These are phyloP conservation scores for Cremastinae sp. DNA, from an alignment of 2,888 invertebrate genomes.

Conservation along the genomic window DNA sequence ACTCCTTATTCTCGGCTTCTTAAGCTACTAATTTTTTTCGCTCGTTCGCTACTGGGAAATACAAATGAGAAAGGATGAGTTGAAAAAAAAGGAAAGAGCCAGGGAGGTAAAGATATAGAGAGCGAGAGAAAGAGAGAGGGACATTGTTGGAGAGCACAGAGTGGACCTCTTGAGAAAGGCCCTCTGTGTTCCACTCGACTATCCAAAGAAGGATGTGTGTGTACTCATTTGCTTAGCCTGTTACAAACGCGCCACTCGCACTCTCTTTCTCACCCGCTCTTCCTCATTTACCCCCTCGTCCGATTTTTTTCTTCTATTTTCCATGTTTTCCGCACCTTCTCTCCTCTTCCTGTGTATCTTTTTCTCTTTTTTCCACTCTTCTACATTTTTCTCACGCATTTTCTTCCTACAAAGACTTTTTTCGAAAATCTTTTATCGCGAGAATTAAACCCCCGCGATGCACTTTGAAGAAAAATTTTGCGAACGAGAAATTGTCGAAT, in stretches of 20 bases:
- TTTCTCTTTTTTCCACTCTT: not conserved
- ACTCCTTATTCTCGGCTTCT: not conserved
- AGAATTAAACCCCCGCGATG: no score
- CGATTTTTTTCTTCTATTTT: not conserved
- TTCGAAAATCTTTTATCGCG: no score
- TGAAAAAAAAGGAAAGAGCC: not conserved
- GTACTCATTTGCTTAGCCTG: conserved; percentile 74
- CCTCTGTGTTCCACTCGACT: conserved; percentile 70
- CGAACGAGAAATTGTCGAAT: no score
- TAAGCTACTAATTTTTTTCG: not conserved
- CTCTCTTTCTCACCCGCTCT: conserved; percentile 9
- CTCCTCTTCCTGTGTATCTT: not conserved
- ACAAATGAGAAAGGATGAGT: conserved; percentile 42
- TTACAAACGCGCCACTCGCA: conserved; percentile 65
- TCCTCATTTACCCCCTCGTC: conserved; percentile 6
- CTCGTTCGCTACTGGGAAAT: not conserved
- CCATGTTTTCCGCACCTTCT: not conserved
- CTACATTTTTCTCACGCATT: not conserved
- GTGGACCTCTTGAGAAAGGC: conserved; percentile 72
- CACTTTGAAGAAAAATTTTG: no score
- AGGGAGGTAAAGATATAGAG: conserved; percentile 2
- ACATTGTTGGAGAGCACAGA: conserved; percentile 59
- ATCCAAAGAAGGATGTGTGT: conserved; percentile 66
- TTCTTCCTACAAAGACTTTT: not conserved
- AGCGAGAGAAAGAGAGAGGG: conserved; percentile 40